These are phyloP conservation scores for Manis crassicaudata DNA, from an alignment of 2,797 vertebrate species.

Conservation along the genomic window DNA sequence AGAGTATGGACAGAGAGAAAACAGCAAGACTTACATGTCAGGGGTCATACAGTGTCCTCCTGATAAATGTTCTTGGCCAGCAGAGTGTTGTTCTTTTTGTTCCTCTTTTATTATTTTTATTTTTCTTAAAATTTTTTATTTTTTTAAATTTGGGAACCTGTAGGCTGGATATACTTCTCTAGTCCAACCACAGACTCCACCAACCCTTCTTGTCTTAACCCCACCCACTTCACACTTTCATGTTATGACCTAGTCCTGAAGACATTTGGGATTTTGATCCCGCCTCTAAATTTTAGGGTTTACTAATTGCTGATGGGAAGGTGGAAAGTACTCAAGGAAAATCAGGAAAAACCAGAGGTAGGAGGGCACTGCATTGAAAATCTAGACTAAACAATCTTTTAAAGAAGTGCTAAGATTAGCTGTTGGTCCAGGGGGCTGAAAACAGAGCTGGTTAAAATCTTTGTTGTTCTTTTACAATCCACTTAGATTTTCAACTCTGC, in stretches of 20 bases:
- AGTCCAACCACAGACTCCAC: background rate
- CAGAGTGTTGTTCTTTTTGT: background rate
- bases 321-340: constrained; percentile 5
- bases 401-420: background rate
- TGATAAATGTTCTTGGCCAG: background rate
- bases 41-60: background rate
- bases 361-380: background rate
- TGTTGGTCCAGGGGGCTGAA: constrained; percentile 19
- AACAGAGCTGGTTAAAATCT: background rate
- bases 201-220: background rate
- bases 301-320: background rate
- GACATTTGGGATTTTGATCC: background rate
- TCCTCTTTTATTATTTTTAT: background rate
- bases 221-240: background rate
- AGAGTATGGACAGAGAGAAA: background rate
- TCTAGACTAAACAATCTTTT: constrained; percentile 18
- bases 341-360: background rate
- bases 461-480: background rate
- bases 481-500: background rate
- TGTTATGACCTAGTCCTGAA: background rate
- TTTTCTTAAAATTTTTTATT: background rate
- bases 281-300: background rate
- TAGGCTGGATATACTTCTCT: background rate
- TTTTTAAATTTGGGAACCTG: background rate
- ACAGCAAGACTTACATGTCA: background rate